Percentiles rank a stretch among this genome's conserved stretches.
These are phyloP conservation scores for Chelmon rostratus DNA, from an alignment of 2,797 vertebrate genomes.

Conservation along the genomic window DNA sequence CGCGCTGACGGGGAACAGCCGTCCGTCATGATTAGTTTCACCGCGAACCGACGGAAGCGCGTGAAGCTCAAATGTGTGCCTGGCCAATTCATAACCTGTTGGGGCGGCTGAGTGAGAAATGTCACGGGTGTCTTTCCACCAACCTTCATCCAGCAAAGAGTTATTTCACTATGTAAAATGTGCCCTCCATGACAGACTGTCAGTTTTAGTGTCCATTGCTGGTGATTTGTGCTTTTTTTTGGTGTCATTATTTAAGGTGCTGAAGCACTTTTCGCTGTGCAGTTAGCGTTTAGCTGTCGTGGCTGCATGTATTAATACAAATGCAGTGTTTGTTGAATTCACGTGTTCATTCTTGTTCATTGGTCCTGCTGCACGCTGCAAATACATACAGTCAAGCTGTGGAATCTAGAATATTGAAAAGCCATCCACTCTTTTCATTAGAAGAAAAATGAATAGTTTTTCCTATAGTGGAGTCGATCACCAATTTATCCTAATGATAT, in stretches of 20 bases:
- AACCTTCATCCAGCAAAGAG: slow-evolving; percentile 32
- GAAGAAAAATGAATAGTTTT: slow-evolving; percentile 28
- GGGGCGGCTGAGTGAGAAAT: slow-evolving; percentile 43
- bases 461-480: slow-evolving; percentile 38
- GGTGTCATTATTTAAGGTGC: slow-evolving; percentile 12
- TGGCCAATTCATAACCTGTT: slow-evolving; percentile 27
- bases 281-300: slow-evolving; percentile 21
- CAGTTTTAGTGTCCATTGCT: background rate
- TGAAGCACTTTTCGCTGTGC: background rate
- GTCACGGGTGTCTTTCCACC: slow-evolving; percentile 29
- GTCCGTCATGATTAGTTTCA: slow-evolving; percentile 61
- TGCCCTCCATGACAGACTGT: slow-evolving; percentile 17
- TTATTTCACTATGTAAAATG: slow-evolving; percentile 30
- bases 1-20: slow-evolving; percentile 30
- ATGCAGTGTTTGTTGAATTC: slow-evolving; percentile 17
- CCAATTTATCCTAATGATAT: slow-evolving; percentile 66
- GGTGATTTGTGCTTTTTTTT: slow-evolving; percentile 4
- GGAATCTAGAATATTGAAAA: slow-evolving; percentile 43
- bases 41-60: slow-evolving; percentile 37
- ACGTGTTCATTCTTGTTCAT: slow-evolving; percentile 22
- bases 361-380: background rate
- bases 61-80: slow-evolving; percentile 49
- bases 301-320: slow-evolving; percentile 16
- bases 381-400: background rate
- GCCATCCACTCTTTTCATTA: slow-evolving; percentile 33